Conservation (phyloP, 2,888 invertebrate species). For the Volucella zonaria region DNA sequence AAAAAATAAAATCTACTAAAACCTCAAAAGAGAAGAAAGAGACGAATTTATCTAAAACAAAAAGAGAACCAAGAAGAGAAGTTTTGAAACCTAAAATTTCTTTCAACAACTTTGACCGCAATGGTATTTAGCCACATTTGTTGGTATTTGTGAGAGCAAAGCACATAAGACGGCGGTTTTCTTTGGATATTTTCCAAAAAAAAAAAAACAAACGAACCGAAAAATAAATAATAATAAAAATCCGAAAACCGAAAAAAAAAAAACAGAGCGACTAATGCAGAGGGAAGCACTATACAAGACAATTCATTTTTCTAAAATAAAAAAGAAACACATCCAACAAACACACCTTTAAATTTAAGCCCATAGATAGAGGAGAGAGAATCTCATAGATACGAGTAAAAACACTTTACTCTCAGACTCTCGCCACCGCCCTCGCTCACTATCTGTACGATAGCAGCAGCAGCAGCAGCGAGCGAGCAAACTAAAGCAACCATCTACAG, state of each 20-base stretch:
- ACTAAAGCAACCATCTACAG: not conserved
- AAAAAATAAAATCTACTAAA: too few relatives aligned
- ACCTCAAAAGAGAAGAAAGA: too few relatives aligned
- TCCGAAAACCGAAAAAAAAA: conserved; percentile 10
- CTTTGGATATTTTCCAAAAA: conserved; percentile 47
- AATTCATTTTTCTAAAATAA: conserved; percentile 24
- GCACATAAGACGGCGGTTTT: conserved; percentile 20
- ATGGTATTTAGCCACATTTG: too few relatives aligned
- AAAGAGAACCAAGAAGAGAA: too few relatives aligned
- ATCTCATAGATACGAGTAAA: conserved; percentile 30
- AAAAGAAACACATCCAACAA: conserved; percentile 16
- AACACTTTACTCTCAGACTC: conserved; percentile 17
- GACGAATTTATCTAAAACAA: too few relatives aligned
- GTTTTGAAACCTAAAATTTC: too few relatives aligned
- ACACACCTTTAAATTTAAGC: conserved; percentile 25
- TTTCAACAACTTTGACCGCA: too few relatives aligned
- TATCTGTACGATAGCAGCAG: conserved; percentile 4
- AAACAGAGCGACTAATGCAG: conserved; percentile 26
- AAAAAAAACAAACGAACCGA: conserved; percentile 15
- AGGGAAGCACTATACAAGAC: not conserved
- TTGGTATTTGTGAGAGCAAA: not conserved
- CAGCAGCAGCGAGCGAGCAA: too few relatives aligned
- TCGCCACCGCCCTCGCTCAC: conserved; percentile 64
- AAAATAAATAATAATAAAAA: too few relatives aligned
- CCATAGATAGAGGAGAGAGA: conserved; percentile 46